phyloP scores from a whole-genome alignment of 1,140 invertebrate genomes.

The Thaumetopoea pityocampa region DNA sequence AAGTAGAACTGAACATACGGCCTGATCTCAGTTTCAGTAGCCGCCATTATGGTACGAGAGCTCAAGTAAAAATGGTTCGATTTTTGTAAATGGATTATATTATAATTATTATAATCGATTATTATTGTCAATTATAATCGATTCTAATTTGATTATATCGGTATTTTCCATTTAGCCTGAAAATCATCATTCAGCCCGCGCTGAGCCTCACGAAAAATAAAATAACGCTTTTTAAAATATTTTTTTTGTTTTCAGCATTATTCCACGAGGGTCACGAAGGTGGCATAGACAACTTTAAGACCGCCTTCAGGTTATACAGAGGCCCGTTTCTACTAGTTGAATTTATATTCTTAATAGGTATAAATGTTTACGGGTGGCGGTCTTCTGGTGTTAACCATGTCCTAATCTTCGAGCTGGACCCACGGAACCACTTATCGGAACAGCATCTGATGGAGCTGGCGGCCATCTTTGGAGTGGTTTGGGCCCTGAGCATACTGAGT shows the following conservation, averaged over 20 bases:
- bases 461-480: constrained; percentile 95
- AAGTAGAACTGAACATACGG: no score
- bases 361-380: constrained; percentile 99
- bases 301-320: constrained; percentile 91
- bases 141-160: no score
- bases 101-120: no score
- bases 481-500: constrained; percentile 90
- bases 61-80: no score
- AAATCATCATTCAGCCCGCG: no score
- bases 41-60: no score
- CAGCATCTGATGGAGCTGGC: constrained; percentile 98
- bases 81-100: no score
- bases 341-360: constrained; percentile 96
- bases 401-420: constrained; percentile 98
- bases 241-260: constrained; percentile 77
- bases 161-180: no score
- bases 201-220: no score
- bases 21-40: no score
- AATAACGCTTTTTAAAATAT: no score
- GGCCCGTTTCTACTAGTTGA: constrained; percentile 95
- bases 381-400: constrained; percentile 99
- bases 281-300: constrained; percentile 83
- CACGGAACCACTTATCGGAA: constrained; percentile 96
- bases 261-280: constrained; percentile 83
- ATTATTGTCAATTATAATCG: no score